Evolutionary conservation across 2,888 invertebrate genomes (phyloP), one percentile per base, ranked within the genome.

Genomic region (Watsonalla binaria): DNA sequence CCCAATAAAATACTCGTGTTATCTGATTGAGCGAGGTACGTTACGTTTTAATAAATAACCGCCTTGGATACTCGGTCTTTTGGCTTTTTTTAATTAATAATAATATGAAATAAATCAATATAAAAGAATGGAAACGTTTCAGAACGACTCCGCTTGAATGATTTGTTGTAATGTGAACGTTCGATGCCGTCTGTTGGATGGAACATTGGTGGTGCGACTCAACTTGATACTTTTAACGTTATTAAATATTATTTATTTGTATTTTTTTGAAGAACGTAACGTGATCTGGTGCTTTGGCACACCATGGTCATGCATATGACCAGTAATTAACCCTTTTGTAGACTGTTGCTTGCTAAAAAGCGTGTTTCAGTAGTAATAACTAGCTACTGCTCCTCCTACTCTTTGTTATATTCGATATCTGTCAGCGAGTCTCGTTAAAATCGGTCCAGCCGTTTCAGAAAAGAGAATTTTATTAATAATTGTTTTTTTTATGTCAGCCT

Each of bases 31-130:
- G 84, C 80, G 84, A 11, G 78, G 74, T 58, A 71, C 68, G 76
- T 80, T 82, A 82, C 80, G 77, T 83, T 80, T 83, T 78, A 82
- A 86, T 86, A 84, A 85, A 86, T 86, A 84, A 85, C 78, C 71
- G 72, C 75, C 70, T 74, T 45, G 39, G 46, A 47, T 51, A 54
- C 51, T 51, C 6, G 11, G 34, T n/a, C 46, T 46, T 54, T 39
- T 45, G 47, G 64, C 74, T 72, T 71, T 76, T 74, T 76, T 77
- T 78, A 85, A 88, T 86, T 89, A 89, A 87, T 89, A 90, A 87
- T 90, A 90, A 87, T 86, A 80, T 76, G 82, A 80, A 84, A 89
- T 90, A 90, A 90, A 89, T 89, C 89, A 90, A 89, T 86, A 42
- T 42, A 84, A 82, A 84, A 84, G 87, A 88, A 88, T 89, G 88